Base-by-base conservation (phyloP, 2,888 invertebrate genomes). In the Aphidius colemani region DNA sequence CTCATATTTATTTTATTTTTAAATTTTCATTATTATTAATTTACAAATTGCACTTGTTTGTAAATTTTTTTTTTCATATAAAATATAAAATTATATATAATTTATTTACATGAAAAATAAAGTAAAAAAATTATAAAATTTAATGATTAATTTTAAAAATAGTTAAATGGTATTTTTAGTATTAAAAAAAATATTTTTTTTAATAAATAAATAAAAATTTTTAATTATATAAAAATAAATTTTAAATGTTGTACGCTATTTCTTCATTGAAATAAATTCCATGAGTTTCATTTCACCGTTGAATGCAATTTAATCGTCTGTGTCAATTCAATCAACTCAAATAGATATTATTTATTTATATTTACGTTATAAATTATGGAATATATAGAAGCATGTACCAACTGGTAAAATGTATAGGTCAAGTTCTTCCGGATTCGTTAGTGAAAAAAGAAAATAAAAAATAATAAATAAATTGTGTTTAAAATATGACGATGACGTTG, bases 341-440 rank as follows among this genome's bases (percentile, higher is more conserved):
- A 39, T 39, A 40, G 30, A 39, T 53, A 53, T 44, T 40, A 7
- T 48, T 44, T 40, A 7, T 48, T 50, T 53, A 46, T 41, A 53
- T 55, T 64, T 60, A 64, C 59, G 59, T 50, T 50, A 39, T 61
- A 9, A 6, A 53, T 3, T 18, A 11, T 60, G 41, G 18, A 45
- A 60, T 30, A 30, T 30, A 30, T 30, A 30, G 2, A 18, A 30
- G 4, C 30, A 30, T 30, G 30, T 30, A 30, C 30, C 30, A 30
- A 30, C 30, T 30, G 30, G 30, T 30, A 5, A 30, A 30, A 30
- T 30, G 30, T 30, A 60, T 53, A 43, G 44, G 30, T 53, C 63
- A 63, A 59, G 63, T 62, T 61, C 66, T 66, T 69, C 69, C 67
- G 67, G 67, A 64, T 67, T 69, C 59, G 66, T 67, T 69, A 69